phyloP scores from a whole-genome alignment of 2,797 vertebrate species.

The Lophius americanus region DNA sequence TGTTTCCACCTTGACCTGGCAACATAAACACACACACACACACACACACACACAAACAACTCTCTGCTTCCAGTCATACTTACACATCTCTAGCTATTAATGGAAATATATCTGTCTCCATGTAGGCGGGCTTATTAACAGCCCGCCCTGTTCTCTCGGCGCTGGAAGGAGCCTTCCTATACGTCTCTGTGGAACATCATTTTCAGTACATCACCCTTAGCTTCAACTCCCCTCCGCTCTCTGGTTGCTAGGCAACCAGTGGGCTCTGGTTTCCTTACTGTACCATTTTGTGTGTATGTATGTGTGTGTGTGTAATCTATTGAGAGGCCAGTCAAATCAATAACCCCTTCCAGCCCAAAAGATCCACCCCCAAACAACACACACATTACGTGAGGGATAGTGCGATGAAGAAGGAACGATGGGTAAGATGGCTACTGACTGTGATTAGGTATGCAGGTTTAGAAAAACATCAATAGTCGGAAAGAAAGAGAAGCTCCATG shows the following conservation, averaged over 20 bases:
- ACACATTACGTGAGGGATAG: constrained; percentile 33
- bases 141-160: neutral
- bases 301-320: constrained; percentile 27
- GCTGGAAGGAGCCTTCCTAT: constrained; percentile 42
- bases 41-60: constrained; percentile 19
- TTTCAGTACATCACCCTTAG: constrained; percentile 65
- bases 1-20: constrained; percentile 58
- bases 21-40: constrained; percentile 9
- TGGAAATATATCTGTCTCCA: constrained; percentile 72
- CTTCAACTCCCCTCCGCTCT: constrained; percentile 79
- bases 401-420: constrained; percentile 4
- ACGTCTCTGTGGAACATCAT: constrained; percentile 57
- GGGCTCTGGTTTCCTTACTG: constrained; percentile 82
- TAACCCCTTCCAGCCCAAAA: constrained; percentile 53
- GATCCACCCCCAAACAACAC: constrained; percentile 40
- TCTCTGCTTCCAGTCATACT: constrained; percentile 58
- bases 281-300: constrained; percentile 49
- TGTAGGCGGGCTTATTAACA: constrained; percentile 55
- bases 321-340: constrained; percentile 50
- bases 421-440: constrained; percentile 26
- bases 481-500: constrained; percentile 42
- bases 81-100: constrained; percentile 74
- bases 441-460: constrained; percentile 52
- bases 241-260: constrained; percentile 92
- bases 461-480: constrained; percentile 43